These are phyloP conservation scores for Watsonalla binaria DNA, from an alignment of 2,888 invertebrate species.

Conservation along the genomic window DNA sequence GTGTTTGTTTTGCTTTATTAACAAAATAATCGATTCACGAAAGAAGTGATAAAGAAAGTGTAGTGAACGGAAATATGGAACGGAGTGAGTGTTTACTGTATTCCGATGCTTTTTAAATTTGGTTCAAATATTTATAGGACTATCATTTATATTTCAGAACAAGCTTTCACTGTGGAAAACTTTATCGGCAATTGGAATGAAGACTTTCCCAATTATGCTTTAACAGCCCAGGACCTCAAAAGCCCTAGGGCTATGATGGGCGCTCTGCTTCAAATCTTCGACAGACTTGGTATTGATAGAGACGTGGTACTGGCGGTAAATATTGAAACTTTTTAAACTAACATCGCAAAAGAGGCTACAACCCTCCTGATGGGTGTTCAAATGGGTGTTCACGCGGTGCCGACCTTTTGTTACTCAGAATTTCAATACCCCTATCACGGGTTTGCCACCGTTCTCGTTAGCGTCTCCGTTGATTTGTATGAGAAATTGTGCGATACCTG, in stretches of 20 bases:
- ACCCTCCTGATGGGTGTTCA: too few relatives aligned
- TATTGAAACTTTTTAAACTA: constrained; percentile 3
- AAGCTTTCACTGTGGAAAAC: constrained; percentile 33
- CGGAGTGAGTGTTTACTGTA: not conserved
- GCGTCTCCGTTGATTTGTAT: too few relatives aligned
- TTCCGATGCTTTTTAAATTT: not conserved
- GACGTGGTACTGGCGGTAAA: constrained; percentile 52
- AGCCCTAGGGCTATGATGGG: constrained; percentile 55
- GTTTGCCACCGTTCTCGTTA: too few relatives aligned
- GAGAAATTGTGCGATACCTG: too few relatives aligned
- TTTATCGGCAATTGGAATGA: constrained; percentile 56
- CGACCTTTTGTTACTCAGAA: too few relatives aligned
- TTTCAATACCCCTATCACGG: too few relatives aligned
- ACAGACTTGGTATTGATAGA: constrained; percentile 53
- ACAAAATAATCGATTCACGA: constrained; percentile 6
- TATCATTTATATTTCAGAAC: constrained; percentile 14
- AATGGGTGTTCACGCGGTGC: too few relatives aligned
- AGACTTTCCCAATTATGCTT: constrained; percentile 41
- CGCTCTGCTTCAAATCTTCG: constrained; percentile 50
- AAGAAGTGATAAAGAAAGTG: constrained; percentile 7
- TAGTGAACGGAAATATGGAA: not conserved
- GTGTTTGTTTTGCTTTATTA: too few relatives aligned
- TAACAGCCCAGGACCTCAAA: constrained; percentile 48
- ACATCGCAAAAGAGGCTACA: too few relatives aligned
- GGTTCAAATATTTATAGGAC: not conserved